A percentile compares a stretch with the other conserved stretches of the same genome.
Evolutionary conservation across 1,140 invertebrate genomes (phyloP).

Genomic region (Formica selysi): DNA sequence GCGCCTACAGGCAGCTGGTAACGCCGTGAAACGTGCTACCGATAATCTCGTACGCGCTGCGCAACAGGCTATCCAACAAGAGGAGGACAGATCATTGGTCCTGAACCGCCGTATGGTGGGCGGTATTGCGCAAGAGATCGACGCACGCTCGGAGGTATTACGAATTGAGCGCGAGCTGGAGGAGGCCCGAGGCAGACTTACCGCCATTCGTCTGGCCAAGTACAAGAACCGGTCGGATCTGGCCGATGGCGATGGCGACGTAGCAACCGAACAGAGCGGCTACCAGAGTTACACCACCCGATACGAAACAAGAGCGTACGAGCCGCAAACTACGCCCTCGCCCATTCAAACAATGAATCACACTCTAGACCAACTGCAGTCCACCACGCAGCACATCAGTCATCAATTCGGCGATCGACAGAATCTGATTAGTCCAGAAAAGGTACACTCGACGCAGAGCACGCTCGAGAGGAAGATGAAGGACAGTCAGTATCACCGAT

Average conservation of each 20-base stretch:
- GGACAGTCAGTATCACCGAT: slow-evolving; percentile 77
- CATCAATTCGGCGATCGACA: slow-evolving; percentile 79
- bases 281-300: slow-evolving; percentile 82
- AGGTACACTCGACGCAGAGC: slow-evolving; percentile 82
- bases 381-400: slow-evolving; percentile 74
- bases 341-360: slow-evolving; percentile 75
- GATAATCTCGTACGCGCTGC: slow-evolving; percentile 98
- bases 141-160: slow-evolving; percentile 95
- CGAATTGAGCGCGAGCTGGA: slow-evolving; percentile 97
- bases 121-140: slow-evolving; percentile 97
- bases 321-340: slow-evolving; percentile 59
- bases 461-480: slow-evolving; percentile 83
- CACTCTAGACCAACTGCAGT: slow-evolving; percentile 77
- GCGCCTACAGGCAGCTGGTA: slow-evolving; percentile 97
- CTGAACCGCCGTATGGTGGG: slow-evolving; percentile 97
- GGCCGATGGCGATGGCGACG: slow-evolving; percentile 81
- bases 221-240: slow-evolving; percentile 88
- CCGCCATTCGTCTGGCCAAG: slow-evolving; percentile 94
- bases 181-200: slow-evolving; percentile 95
- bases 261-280: slow-evolving; percentile 82
- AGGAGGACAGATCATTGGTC: slow-evolving; percentile 96
- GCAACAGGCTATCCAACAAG: slow-evolving; percentile 96
- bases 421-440: slow-evolving; percentile 82
- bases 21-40: slow-evolving; percentile 98
- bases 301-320: slow-evolving; percentile 76